Percentiles rank a stretch among this genome's conserved stretches.
Evolutionary conservation across 2,888 invertebrate genomes (phyloP).

Genomic region (Xestia xanthographa): DNA sequence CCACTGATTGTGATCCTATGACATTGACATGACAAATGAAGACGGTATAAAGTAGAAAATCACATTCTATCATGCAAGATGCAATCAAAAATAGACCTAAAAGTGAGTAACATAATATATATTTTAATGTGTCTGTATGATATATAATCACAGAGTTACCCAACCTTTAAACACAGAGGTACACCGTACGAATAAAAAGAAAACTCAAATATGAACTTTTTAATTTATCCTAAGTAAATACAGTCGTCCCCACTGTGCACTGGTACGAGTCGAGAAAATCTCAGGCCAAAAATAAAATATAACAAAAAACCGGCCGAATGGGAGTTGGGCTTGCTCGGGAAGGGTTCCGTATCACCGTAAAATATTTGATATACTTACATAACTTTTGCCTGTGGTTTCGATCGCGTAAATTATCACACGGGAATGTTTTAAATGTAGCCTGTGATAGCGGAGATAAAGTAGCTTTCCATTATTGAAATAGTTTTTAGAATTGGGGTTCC

Average conservation of each 20-base stretch:
- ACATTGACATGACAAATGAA: too few relatives aligned
- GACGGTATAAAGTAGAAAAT: too few relatives aligned
- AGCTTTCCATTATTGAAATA: too few relatives aligned
- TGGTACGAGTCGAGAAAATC: conserved; percentile 14
- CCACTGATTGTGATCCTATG: too few relatives aligned
- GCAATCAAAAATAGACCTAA: too few relatives aligned
- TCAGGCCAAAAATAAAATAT: background rate
- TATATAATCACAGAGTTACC: background rate
- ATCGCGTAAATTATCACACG: background rate
- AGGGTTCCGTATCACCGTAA: background rate
- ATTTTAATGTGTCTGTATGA: background rate
- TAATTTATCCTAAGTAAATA: conserved; percentile 42
- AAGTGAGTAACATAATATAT: too few relatives aligned
- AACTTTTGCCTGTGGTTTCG: background rate
- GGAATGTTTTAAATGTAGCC: background rate
- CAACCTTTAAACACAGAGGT: background rate
- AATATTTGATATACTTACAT: background rate
- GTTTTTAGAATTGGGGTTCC: too few relatives aligned
- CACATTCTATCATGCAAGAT: too few relatives aligned
- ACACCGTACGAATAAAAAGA: background rate
- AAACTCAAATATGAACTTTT: conserved; percentile 32
- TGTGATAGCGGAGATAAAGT: too few relatives aligned
- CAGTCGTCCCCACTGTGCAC: background rate
- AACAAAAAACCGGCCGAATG: background rate
- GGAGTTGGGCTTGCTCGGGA: too few relatives aligned